phyloP scores from a whole-genome alignment of 2,797 vertebrate species.

The Cirrhinus molitorella region DNA sequence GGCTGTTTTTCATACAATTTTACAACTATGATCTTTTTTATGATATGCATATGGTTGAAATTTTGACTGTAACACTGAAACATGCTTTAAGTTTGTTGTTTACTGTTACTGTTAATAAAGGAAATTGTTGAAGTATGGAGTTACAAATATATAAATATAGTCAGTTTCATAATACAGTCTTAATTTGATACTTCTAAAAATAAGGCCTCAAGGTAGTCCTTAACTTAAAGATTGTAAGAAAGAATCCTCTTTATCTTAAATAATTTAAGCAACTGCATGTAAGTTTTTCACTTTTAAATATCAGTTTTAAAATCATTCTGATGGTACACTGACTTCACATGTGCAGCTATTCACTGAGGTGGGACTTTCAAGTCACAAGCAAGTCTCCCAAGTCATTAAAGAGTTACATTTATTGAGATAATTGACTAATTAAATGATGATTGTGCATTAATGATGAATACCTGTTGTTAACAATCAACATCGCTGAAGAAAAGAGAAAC shows the following conservation, averaged over 20 bases:
- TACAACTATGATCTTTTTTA: constrained; percentile 57
- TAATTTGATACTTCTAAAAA: too few relatives aligned
- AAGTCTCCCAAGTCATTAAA: not conserved
- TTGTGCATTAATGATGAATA: too few relatives aligned
- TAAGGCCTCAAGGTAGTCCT: not conserved
- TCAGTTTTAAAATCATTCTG: not conserved
- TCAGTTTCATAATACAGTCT: not conserved
- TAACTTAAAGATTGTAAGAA: not conserved
- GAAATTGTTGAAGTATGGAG: not conserved
- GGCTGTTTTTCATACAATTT: constrained; percentile 68
- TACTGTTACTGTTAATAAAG: constrained; percentile 34
- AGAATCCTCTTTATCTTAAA: not conserved
- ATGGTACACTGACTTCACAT: not conserved
- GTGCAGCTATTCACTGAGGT: not conserved
- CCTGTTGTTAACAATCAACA: too few relatives aligned
- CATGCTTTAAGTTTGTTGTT: constrained; percentile 37
- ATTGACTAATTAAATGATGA: too few relatives aligned
- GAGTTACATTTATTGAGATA: too few relatives aligned
- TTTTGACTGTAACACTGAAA: constrained; percentile 41
- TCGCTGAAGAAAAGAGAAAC: too few relatives aligned
- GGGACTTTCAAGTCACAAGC: too few relatives aligned
- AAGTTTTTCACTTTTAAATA: not conserved
- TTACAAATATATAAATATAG: not conserved
- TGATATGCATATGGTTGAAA: constrained; percentile 60
- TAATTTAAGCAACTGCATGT: too few relatives aligned